Percentiles rank a stretch among this genome's conserved stretches.
Conservation (phyloP, 2,797 vertebrate species). For the Lacerta bilineata region DNA sequence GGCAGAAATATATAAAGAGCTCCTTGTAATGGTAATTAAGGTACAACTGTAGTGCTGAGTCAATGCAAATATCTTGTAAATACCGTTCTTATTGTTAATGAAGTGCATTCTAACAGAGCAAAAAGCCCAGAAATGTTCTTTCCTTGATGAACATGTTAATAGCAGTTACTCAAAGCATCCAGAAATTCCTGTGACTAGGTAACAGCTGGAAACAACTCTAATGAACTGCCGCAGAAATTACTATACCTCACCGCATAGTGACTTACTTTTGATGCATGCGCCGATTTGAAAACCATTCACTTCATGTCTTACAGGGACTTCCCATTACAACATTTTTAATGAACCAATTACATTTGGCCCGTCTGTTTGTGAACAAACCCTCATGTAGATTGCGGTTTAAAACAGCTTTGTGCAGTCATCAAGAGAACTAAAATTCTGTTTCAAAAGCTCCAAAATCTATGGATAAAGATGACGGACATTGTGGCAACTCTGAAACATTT, state of each 20-base stretch:
- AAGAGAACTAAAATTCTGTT: neutral
- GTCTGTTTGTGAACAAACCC: conserved; percentile 40
- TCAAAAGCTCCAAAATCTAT: neutral
- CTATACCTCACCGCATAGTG: neutral
- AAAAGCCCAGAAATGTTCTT: neutral
- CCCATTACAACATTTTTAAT: neutral
- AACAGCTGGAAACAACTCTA: conserved; percentile 12
- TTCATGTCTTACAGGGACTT: neutral
- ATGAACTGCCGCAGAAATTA: conserved; percentile 38
- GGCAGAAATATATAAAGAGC: conserved; percentile 40
- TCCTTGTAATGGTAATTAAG: conserved; percentile 52
- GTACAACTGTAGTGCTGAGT: conserved; percentile 28
- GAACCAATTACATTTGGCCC: conserved; percentile 22
- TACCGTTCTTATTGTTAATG: conserved; percentile 25
- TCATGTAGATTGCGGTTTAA: conserved; percentile 29
- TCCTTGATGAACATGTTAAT: neutral
- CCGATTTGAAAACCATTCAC: conserved; percentile 8
- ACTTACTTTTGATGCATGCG: conserved; percentile 14
- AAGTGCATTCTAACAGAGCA: conserved; percentile 37
- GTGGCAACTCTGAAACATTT: too few species aligned
- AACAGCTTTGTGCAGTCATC: conserved; percentile 35
- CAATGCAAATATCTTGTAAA: conserved; percentile 21
- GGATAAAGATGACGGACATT: neutral
- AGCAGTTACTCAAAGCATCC: conserved; percentile 4
- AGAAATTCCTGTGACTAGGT: neutral